Evolutionary conservation across 2,888 invertebrate genomes (phyloP).

Genomic region (Parelbella ahira): DNA sequence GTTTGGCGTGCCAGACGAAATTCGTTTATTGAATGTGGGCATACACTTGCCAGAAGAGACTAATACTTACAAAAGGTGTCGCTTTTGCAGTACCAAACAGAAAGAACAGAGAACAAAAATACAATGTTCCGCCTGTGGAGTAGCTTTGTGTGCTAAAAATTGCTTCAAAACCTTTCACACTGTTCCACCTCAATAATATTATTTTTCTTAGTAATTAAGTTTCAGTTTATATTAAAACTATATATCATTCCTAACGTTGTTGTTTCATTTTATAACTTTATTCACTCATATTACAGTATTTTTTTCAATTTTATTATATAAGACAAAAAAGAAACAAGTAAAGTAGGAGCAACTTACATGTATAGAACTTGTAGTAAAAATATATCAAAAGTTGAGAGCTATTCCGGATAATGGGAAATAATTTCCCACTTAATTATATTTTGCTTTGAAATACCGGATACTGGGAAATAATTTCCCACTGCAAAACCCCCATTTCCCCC

Average conservation of each 20-base stretch:
- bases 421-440: too few relatives aligned
- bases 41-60: slow-evolving; percentile 38
- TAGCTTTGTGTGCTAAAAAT: slow-evolving; percentile 1
- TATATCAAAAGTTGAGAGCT: slow-evolving; percentile 27
- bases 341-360: slow-evolving; percentile 32
- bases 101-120: slow-evolving; percentile 30
- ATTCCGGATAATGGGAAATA: slow-evolving; percentile 31
- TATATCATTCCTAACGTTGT: slow-evolving; percentile 30
- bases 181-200: slow-evolving; percentile 28
- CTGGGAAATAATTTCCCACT: too few relatives aligned
- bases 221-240: slow-evolving; percentile 30
- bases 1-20: slow-evolving; percentile 40
- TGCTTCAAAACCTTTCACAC: slow-evolving; percentile 33
- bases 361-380: slow-evolving; percentile 32
- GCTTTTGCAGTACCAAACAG: slow-evolving; percentile 38
- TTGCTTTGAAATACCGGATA: too few relatives aligned
- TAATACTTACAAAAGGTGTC: slow-evolving; percentile 38
- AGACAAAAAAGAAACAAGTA: slow-evolving; percentile 31
- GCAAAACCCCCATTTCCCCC: slow-evolving; percentile 31
- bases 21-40: slow-evolving; percentile 39
- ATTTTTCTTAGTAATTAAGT: slow-evolving; percentile 22
- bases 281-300: slow-evolving; percentile 26
- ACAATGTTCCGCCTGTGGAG: slow-evolving; percentile 27
- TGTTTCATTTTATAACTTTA: slow-evolving; percentile 30
- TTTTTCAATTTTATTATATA: slow-evolving; percentile 27